These are phyloP conservation scores for Endotricha flammealis DNA, from an alignment of 2,888 invertebrate genomes.

Conservation along the genomic window DNA sequence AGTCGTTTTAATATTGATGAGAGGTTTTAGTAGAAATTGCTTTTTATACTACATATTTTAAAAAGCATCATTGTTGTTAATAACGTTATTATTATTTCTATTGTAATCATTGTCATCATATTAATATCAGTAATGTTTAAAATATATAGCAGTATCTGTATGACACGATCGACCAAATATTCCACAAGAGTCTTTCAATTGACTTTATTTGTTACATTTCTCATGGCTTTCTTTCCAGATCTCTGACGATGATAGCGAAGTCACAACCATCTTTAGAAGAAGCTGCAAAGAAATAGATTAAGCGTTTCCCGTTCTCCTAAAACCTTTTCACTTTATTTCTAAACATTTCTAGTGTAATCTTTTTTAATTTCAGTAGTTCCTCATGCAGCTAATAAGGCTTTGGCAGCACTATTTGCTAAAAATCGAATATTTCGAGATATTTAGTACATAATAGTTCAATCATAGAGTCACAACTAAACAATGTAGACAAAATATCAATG, in stretches of 20 bases:
- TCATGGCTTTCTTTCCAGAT: slow-evolving; percentile 48
- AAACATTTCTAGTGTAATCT: slow-evolving; percentile 14
- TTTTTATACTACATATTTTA: too few relatives aligned
- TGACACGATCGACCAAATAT: neutral
- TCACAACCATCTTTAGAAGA: slow-evolving; percentile 61
- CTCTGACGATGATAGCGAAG: slow-evolving; percentile 63
- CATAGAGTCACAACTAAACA: slow-evolving; percentile 9
- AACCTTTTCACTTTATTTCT: slow-evolving; percentile 20
- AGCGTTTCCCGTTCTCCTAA: slow-evolving; percentile 10
- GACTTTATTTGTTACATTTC: slow-evolving; percentile 3
- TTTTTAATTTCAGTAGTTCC: slow-evolving; percentile 10
- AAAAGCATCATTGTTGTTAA: too few relatives aligned
- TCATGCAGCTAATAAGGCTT: slow-evolving; percentile 27
- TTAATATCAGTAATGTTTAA: too few relatives aligned
- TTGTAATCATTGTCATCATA: too few relatives aligned
- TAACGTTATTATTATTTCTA: too few relatives aligned
- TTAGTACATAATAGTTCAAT: slow-evolving; percentile 4
- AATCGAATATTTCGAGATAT: slow-evolving; percentile 10
- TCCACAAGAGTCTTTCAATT: slow-evolving; percentile 6
- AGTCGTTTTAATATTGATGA: too few relatives aligned
- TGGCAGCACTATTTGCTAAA: slow-evolving; percentile 21
- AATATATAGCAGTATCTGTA: too few relatives aligned
- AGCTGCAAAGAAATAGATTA: slow-evolving; percentile 47
- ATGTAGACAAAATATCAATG: slow-evolving; percentile 27
- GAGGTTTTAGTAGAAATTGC: too few relatives aligned